These are phyloP conservation scores for Bombus soroeensis DNA, from an alignment of 1,140 invertebrate species.

Conservation along the genomic window DNA sequence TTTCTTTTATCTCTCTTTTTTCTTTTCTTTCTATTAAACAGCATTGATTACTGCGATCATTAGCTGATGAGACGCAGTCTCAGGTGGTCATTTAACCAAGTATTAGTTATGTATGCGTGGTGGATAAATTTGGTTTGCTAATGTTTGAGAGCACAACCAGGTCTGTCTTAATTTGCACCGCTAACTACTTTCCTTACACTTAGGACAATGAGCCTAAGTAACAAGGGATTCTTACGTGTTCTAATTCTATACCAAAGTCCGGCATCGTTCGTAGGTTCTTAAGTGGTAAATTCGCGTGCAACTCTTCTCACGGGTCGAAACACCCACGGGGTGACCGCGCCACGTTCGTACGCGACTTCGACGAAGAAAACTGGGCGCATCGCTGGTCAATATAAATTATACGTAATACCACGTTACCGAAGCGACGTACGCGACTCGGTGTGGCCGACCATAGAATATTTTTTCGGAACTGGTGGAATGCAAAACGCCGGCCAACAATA, in stretches of 20 bases:
- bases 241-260: not conserved
- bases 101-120: slow-evolving; percentile 6
- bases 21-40: too few relatives aligned
- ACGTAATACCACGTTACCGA: slow-evolving; percentile 27
- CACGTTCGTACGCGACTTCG: not conserved
- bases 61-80: not conserved
- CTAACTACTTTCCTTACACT: not conserved
- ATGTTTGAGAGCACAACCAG: not conserved
- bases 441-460: not conserved
- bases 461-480: slow-evolving; percentile 35
- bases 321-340: not conserved
- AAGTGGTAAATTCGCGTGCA: not conserved
- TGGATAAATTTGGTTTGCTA: slow-evolving; percentile 7
- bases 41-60: slow-evolving; percentile 2
- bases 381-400: slow-evolving; percentile 40
- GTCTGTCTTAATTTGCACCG: slow-evolving; percentile 4
- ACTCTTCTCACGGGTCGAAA: not conserved
- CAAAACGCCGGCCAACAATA: slow-evolving; percentile 45
- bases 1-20: not conserved
- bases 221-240: not conserved
- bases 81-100: not conserved
- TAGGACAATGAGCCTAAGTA: not conserved
- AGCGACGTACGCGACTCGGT: not conserved
- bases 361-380: slow-evolving; percentile 8
- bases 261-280: too few relatives aligned